These are phyloP conservation scores for Apotomis capreana DNA, from an alignment of 2,888 invertebrate species.

Conservation along the genomic window DNA sequence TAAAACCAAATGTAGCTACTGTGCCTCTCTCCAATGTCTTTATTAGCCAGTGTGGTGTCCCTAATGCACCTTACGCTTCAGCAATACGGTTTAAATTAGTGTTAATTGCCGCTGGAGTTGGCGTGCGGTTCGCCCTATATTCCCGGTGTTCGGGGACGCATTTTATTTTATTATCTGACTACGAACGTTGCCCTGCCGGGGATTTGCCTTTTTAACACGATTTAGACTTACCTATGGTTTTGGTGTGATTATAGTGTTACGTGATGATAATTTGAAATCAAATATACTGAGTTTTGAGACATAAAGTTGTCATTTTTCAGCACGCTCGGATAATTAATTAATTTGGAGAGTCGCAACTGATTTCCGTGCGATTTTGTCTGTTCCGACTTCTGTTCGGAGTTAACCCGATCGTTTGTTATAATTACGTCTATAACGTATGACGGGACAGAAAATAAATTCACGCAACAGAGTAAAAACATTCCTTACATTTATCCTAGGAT, in stretches of 20 bases:
- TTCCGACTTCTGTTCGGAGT: no score
- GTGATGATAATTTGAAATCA: background rate
- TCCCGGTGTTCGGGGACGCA: slow-evolving; percentile 15
- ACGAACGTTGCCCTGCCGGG: slow-evolving; percentile 25
- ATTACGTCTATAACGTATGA: no score
- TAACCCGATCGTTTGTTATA: background rate
- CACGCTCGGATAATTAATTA: no score
- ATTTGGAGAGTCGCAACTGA: no score
- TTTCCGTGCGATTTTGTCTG: no score
- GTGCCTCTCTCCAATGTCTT: slow-evolving; percentile 18
- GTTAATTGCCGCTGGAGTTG: slow-evolving; percentile 18
- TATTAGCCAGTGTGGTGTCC: slow-evolving; percentile 1
- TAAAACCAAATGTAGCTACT: slow-evolving; percentile 22
- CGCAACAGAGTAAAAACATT: slow-evolving; percentile 5
- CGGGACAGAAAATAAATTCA: background rate
- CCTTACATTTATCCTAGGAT: slow-evolving; percentile 15
- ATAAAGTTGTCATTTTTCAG: no score
- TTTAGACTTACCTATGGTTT: slow-evolving; percentile 1
- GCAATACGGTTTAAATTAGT: slow-evolving; percentile 31
- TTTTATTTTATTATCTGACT: slow-evolving; percentile 29
- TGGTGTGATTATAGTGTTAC: background rate
- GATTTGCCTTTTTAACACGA: slow-evolving; percentile 21
- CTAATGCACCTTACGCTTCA: slow-evolving; percentile 29
- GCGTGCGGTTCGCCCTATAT: slow-evolving; percentile 15
- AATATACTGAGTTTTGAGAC: no score